These are phyloP conservation scores for Aleiodes alternator DNA, from an alignment of 2,888 invertebrate species.

Conservation along the genomic window DNA sequence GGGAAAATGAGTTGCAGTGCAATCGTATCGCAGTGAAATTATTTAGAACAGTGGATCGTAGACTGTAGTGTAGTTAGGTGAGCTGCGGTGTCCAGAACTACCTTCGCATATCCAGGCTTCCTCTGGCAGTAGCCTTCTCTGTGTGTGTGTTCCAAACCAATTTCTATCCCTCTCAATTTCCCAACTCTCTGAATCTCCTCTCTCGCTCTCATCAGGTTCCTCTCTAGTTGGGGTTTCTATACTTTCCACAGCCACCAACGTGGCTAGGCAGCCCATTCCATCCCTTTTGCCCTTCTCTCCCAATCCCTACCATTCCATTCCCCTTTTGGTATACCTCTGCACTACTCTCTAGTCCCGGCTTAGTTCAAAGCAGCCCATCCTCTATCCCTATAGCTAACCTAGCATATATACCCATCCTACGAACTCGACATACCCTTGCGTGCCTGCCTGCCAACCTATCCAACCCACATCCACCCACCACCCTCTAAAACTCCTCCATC, in stretches of 20 bases:
- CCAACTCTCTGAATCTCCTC: slow-evolving; percentile 50
- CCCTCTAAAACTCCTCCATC: slow-evolving; percentile 54
- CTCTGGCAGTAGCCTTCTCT: neutral
- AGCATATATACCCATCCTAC: slow-evolving; percentile 69
- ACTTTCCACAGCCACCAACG: slow-evolving; percentile 54
- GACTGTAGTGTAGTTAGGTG: slow-evolving; percentile 45
- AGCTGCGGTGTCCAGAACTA: slow-evolving; percentile 68
- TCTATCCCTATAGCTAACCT: slow-evolving; percentile 67
- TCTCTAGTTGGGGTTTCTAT: slow-evolving; percentile 51
- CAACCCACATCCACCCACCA: slow-evolving; percentile 48
- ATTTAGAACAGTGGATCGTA: slow-evolving; percentile 72
- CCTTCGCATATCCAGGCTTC: slow-evolving; percentile 56
- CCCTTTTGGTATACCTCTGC: slow-evolving; percentile 59
- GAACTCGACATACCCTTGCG: slow-evolving; percentile 65
- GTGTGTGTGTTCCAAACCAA: slow-evolving; percentile 56
- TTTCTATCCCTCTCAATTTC: slow-evolving; percentile 39
- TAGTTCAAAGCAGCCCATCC: slow-evolving; percentile 74
- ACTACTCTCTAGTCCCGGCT: slow-evolving; percentile 71
- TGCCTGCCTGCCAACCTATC: slow-evolving; percentile 70
- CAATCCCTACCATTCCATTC: slow-evolving; percentile 48
- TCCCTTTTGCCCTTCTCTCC: slow-evolving; percentile 66
- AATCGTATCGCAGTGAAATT: slow-evolving; percentile 72
- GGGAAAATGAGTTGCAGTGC: slow-evolving; percentile 54
- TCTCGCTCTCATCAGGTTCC: slow-evolving; percentile 53
- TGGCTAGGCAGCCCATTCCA: slow-evolving; percentile 48